Evolutionary conservation across 2,113 vertebrate genomes (phyloP).

Genomic region (Sylvilagus bachmani): DNA sequence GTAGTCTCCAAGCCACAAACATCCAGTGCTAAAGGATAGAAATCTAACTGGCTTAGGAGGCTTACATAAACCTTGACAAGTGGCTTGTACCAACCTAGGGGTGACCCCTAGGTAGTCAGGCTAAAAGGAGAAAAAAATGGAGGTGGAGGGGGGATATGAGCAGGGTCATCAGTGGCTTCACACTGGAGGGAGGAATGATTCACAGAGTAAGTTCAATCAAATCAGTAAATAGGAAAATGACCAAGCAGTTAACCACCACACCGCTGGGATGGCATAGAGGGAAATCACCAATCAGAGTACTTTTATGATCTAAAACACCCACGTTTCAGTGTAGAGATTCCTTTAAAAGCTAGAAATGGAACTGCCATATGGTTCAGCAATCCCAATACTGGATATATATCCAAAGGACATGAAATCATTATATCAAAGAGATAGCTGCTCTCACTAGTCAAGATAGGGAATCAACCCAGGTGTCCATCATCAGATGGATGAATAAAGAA

Average conservation of each 20-base stretch:
- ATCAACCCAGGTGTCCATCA: too few relatives aligned
- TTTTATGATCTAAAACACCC: conserved; percentile 16
- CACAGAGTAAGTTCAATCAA: conserved; percentile 35
- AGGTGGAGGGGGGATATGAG: neutral
- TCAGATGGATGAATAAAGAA: too few relatives aligned
- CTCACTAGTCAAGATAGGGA: too few relatives aligned
- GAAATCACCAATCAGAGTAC: conserved; percentile 14
- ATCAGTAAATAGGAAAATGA: conserved; percentile 47
- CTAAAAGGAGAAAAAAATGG: neutral
- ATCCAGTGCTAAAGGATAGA: conserved; percentile 29
- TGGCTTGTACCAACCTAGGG: neutral
- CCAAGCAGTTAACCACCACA: neutral
- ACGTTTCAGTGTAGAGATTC: neutral
- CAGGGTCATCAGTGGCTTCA: neutral
- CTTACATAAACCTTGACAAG: conserved; percentile 39
- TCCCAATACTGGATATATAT: too few relatives aligned
- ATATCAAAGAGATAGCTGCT: too few relatives aligned
- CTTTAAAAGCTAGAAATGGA: too few relatives aligned
- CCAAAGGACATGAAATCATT: too few relatives aligned
- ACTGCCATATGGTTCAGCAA: too few relatives aligned
- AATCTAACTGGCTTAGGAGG: neutral
- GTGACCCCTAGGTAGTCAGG: neutral
- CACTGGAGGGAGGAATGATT: conserved; percentile 16
- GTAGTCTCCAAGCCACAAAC: conserved; percentile 24
- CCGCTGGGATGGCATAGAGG: neutral